Conservation (phyloP, 1,140 invertebrate species). For the Holcopasites calliopsidis region DNA sequence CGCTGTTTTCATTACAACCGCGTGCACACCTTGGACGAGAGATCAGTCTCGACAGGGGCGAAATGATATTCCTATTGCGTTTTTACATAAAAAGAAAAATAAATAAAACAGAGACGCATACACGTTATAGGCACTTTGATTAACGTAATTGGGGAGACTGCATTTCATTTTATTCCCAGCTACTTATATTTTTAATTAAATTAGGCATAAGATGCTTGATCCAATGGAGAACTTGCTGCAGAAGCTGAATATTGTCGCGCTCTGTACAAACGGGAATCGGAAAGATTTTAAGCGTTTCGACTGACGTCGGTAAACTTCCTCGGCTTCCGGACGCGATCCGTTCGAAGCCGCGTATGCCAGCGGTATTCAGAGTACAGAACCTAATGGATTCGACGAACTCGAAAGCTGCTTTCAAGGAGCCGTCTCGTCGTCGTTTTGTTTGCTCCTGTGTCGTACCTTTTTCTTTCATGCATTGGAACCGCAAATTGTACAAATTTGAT, state of each 20-base stretch:
- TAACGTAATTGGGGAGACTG: not conserved
- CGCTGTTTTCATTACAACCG: constrained; percentile 14
- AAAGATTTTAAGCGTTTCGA: constrained; percentile 5
- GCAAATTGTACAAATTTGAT: too few relatives aligned
- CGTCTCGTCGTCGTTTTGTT: constrained; percentile 31
- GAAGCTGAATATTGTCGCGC: too few relatives aligned
- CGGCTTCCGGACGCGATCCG: constrained; percentile 23
- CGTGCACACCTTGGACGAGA: not conserved
- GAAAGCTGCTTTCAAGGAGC: constrained; percentile 22
- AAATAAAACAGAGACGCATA: too few relatives aligned
- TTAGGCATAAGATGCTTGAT: too few relatives aligned
- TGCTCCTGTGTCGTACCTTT: not conserved
- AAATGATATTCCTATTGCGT: not conserved
- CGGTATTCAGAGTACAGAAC: constrained; percentile 47
- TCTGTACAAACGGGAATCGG: not conserved
- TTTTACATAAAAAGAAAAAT: too few relatives aligned
- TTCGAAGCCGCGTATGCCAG: constrained; percentile 30
- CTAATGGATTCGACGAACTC: constrained; percentile 57
- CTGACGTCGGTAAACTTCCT: constrained; percentile 3
- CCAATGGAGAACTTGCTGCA: too few relatives aligned
- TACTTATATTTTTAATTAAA: too few relatives aligned
- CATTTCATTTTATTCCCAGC: too few relatives aligned
- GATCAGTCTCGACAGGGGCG: not conserved
- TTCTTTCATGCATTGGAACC: too few relatives aligned
- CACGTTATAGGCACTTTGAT: not conserved